Conservation (phyloP, 2,888 invertebrate genomes). For the Muschampia plurimacula region DNA sequence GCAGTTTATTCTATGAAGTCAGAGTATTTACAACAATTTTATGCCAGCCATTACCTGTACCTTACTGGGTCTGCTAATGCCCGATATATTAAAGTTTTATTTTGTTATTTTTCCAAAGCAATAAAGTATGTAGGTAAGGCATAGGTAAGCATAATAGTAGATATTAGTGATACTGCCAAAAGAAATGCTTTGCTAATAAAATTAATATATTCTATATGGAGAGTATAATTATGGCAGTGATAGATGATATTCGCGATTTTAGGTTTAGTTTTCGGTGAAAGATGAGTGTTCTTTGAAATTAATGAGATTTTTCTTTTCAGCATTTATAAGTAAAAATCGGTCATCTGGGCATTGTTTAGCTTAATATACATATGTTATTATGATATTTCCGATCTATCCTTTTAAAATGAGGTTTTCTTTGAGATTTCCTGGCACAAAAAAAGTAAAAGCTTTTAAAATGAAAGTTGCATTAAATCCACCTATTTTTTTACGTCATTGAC, state of each 20-base stretch:
- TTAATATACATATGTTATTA: constrained; percentile 33
- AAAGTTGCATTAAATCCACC: not conserved
- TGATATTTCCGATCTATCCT: constrained; percentile 1
- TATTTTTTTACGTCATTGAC: not conserved
- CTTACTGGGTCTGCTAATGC: constrained; percentile 60
- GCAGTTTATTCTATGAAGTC: constrained; percentile 66
- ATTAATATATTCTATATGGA: constrained; percentile 53
- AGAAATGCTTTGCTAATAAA: constrained; percentile 56
- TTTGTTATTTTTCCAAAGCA: constrained; percentile 82
- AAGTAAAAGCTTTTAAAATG: not conserved
- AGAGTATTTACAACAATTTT: constrained; percentile 69
- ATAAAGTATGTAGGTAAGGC: constrained; percentile 72
- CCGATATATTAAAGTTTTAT: constrained; percentile 66
- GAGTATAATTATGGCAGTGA: constrained; percentile 67
- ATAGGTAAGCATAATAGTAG: constrained; percentile 72
- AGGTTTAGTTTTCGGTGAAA: constrained; percentile 35
- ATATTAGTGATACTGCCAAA: constrained; percentile 75
- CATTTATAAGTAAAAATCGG: constrained; percentile 61
- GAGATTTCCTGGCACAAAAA: constrained; percentile 35
- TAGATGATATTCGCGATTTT: constrained; percentile 40
- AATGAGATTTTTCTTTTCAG: constrained; percentile 75
- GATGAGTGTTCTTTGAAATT: constrained; percentile 45
- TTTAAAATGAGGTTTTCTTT: constrained; percentile 17
- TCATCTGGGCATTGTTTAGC: constrained; percentile 36
- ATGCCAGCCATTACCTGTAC: constrained; percentile 79